Base-by-base conservation (phyloP, 2,888 invertebrate genomes). In the Acanthosepion lycidas region DNA sequence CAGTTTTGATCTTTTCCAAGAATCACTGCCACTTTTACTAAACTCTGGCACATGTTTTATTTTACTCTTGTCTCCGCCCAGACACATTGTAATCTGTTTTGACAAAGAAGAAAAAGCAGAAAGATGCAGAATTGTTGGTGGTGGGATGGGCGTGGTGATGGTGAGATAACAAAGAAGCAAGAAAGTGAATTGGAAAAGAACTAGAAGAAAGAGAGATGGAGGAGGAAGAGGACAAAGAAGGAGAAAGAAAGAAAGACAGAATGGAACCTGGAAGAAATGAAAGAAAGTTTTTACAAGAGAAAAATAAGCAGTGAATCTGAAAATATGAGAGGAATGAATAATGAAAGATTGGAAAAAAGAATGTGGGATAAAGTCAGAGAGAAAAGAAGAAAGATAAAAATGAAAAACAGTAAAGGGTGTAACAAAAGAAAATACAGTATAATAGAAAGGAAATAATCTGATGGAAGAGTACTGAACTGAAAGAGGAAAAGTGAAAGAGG, bases 11-110 rank as follows among this genome's bases (percentile, higher is more conserved):
- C 78, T 78, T 78, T 78, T n/a, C 78, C 3, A 78, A n/a, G 78
- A 78, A 78, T n/a, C n/a, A 12, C 78, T n/a, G 78, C 78, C 28
- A 78, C 78, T 78, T 12, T 78, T 78, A 78, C 78, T 78, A n/a
- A 78, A n/a, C 78, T 78, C 78, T n/a, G 78, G n/a, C n/a, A 78
- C 9, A n/a, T n/a, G 78, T 78, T 78, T 78, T 78, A n/a, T 78
- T 78, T 18, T 78, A n/a, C n/a, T 78, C 78, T 78, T 78, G 78
- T 78, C 78, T 78, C 78, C 78, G n/a, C 78, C 78, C 78, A 78
- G n/a, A n/a, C 78, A n/a, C n/a, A 18, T 12, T 4, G 78, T 78
- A 78, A 78, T 78, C n/a, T n/a, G 78, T 78, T 78, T n/a, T 78
- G 78, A 78, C 78, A 78, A 78, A n/a, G 78, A 78, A 78, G 78